phyloP scores from a whole-genome alignment of 2,113 vertebrate genomes.

The Shinisaurus crocodilurus region DNA sequence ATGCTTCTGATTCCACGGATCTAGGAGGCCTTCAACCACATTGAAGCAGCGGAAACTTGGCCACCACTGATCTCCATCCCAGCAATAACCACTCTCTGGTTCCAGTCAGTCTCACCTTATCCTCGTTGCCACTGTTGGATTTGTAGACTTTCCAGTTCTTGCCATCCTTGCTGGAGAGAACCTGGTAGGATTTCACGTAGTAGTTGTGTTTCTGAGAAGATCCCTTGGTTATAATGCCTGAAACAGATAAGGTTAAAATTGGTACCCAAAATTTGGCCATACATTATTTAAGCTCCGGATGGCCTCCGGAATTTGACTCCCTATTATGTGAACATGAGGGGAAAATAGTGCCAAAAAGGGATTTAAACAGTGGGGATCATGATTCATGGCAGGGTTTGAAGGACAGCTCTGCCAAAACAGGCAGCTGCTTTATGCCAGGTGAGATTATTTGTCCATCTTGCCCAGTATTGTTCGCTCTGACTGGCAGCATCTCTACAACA shows the following conservation, averaged over 20 bases:
- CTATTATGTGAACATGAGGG: too few species aligned
- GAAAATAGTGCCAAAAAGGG: too few species aligned
- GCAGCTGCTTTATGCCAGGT: too few species aligned
- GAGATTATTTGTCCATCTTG: too few species aligned
- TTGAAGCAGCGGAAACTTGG: too few species aligned
- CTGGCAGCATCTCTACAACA: too few species aligned
- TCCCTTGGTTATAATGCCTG: constrained; percentile 83
- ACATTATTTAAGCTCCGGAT: not conserved
- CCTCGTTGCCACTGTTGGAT: constrained; percentile 74
- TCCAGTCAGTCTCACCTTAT: constrained; percentile 73
- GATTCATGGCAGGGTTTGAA: too few species aligned
- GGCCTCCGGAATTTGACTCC: too few species aligned
- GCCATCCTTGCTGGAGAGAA: constrained; percentile 82
- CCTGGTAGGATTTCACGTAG: constrained; percentile 77
- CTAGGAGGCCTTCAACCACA: not conserved
- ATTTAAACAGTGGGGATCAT: too few species aligned
- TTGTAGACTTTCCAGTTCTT: constrained; percentile 86
- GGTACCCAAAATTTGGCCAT: not conserved
- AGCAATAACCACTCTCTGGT: not conserved
- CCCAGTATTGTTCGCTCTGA: too few species aligned
- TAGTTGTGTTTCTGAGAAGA: constrained; percentile 60
- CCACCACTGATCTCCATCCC: too few species aligned
- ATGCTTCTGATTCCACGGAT: not conserved
- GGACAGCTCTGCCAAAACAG: too few species aligned
- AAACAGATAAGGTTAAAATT: not conserved